Conservation (phyloP, 2,797 vertebrate genomes). For the Saxicola maurus region DNA sequence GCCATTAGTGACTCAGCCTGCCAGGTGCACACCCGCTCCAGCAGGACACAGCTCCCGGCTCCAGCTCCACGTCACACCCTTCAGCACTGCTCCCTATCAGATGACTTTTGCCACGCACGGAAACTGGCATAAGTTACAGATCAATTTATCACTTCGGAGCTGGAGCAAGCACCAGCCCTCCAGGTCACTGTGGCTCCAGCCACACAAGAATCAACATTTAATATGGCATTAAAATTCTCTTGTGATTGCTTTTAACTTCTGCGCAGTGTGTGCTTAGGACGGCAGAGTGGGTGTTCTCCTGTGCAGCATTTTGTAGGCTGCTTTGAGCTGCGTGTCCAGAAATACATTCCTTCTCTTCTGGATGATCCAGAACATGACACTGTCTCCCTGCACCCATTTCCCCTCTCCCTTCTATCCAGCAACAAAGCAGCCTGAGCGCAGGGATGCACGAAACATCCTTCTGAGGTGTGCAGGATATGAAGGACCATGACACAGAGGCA, state of each 20-base stretch:
- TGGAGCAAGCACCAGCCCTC: neutral
- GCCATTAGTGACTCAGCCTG: neutral
- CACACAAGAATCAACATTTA: constrained; percentile 17
- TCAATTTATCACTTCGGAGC: neutral
- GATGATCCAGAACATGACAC: neutral
- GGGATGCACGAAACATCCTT: neutral
- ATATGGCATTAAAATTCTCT: constrained; percentile 3
- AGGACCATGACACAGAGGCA: neutral
- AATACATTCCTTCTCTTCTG: neutral
- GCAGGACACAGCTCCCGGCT: neutral
- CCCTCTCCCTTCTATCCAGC: neutral
- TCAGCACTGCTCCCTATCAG: neutral
- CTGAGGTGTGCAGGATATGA: neutral
- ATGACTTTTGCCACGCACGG: neutral
- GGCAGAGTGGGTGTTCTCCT: neutral
- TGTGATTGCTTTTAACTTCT: neutral
- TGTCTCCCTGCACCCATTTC: neutral
- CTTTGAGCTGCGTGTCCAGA: accelerated
- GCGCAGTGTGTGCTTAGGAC: accelerated
- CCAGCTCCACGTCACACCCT: neutral
- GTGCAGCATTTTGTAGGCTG: neutral
- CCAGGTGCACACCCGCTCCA: neutral
- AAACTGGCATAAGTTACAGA: neutral
- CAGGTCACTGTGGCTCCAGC: neutral
- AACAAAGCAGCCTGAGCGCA: neutral